These are phyloP conservation scores for Dermatemys mawii DNA, from an alignment of 2,113 vertebrate species.

Conservation along the genomic window DNA sequence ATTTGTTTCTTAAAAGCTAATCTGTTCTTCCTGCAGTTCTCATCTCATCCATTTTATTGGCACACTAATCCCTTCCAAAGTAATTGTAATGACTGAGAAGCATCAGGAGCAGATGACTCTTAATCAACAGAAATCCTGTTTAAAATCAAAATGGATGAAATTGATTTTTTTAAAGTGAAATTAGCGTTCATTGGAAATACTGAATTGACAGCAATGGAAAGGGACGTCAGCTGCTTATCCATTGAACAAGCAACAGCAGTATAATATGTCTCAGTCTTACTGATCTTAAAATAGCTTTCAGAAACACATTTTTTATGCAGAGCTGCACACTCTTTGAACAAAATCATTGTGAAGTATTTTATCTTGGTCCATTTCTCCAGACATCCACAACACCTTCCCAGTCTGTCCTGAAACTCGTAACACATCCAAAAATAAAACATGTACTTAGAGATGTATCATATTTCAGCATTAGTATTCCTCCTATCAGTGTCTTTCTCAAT, in stretches of 20 bases:
- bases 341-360: not conserved
- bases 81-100: not conserved
- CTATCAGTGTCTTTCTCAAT: not conserved
- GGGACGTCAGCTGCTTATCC: constrained; percentile 17
- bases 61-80: not conserved
- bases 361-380: not conserved
- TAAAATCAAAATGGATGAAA: not conserved
- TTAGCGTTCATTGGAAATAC: not conserved
- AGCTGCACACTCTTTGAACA: not conserved
- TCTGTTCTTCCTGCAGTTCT: not conserved
- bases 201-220: not conserved
- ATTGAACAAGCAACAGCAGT: not conserved
- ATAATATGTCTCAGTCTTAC: not conserved
- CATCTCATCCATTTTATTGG: not conserved
- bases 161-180: not conserved
- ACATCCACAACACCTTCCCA: not conserved
- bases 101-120: not conserved
- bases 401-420: not conserved
- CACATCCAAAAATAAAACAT: not conserved
- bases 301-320: not conserved
- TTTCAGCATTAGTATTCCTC: not conserved
- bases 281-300: not conserved
- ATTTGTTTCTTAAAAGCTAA: not conserved
- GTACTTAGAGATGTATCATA: not conserved
- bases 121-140: not conserved